Percentiles rank a stretch among this genome's conserved stretches.
Evolutionary conservation across 2,797 vertebrate species (phyloP).

Genomic region (Tokudaia muenninki): DNA sequence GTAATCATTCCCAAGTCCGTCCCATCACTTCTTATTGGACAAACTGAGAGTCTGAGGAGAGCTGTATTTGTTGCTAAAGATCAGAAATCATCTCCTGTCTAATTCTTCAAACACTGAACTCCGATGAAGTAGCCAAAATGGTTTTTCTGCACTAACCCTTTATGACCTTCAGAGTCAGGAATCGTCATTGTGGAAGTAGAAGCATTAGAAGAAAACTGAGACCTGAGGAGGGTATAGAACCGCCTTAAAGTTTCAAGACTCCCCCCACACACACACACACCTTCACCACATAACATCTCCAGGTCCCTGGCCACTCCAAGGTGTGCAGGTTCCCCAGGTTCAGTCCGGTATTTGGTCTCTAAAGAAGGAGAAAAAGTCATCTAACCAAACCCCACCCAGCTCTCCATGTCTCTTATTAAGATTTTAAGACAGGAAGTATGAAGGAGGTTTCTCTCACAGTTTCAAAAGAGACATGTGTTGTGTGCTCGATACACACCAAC

Average conservation of each 20-base stretch:
- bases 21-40: neutral
- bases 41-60: constrained; percentile 22
- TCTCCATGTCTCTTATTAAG: neutral
- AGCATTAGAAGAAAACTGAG: neutral
- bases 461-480: neutral
- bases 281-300: neutral
- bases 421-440: neutral
- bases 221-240: neutral
- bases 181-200: neutral
- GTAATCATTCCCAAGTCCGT: neutral
- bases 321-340: neutral
- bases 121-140: neutral
- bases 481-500: neutral
- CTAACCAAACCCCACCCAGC: neutral
- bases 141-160: neutral
- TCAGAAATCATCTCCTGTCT: neutral
- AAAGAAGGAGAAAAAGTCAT: neutral
- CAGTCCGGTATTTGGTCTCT: neutral
- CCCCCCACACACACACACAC: no score
- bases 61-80: neutral
- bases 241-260: neutral
- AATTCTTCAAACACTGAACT: neutral
- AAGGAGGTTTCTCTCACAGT: no score
- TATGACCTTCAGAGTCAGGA: neutral
- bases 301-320: neutral